phyloP scores from a whole-genome alignment of 1,140 invertebrate genomes.

The Saccostrea cuccullata region DNA sequence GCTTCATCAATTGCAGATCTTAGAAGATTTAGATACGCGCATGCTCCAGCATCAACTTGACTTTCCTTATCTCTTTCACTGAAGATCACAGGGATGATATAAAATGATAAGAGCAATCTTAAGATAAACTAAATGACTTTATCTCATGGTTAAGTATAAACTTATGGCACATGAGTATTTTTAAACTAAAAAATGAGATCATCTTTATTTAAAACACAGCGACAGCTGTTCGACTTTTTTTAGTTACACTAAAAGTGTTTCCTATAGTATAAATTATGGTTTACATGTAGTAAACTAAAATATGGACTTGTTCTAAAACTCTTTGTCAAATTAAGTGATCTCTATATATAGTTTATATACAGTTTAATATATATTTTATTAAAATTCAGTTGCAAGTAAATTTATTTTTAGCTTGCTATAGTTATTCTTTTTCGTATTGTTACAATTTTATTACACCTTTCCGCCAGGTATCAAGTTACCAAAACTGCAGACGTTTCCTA shows the following conservation, averaged over 20 bases:
- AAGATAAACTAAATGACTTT: constrained; percentile 29
- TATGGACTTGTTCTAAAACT: not conserved
- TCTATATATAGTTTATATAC: too few species aligned
- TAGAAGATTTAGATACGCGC: not conserved
- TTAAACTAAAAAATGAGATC: not conserved
- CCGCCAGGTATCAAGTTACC: not conserved
- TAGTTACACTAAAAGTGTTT: not conserved
- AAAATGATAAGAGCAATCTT: constrained; percentile 23
- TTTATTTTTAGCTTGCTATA: not conserved
- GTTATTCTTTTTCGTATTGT: not conserved
- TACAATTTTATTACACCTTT: constrained; percentile 24
- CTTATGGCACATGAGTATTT: not conserved
- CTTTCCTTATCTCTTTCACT: not conserved
- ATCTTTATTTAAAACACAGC: constrained; percentile 12
- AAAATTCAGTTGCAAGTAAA: not conserved
- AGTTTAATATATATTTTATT: not conserved
- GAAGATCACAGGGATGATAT: constrained; percentile 33
- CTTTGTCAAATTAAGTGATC: too few species aligned
- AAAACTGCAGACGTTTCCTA: constrained; percentile 17
- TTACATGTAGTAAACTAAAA: not conserved
- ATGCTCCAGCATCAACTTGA: constrained; percentile 24
- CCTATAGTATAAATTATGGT: too few species aligned
- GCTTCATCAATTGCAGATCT: constrained; percentile 4
- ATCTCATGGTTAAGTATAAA: constrained; percentile 34
- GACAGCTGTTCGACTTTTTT: not conserved